A percentile compares a stretch with the other conserved stretches of the same genome.
These are phyloP conservation scores for Anaspis maculata DNA, from an alignment of 2,888 invertebrate species.

Conservation along the genomic window DNA sequence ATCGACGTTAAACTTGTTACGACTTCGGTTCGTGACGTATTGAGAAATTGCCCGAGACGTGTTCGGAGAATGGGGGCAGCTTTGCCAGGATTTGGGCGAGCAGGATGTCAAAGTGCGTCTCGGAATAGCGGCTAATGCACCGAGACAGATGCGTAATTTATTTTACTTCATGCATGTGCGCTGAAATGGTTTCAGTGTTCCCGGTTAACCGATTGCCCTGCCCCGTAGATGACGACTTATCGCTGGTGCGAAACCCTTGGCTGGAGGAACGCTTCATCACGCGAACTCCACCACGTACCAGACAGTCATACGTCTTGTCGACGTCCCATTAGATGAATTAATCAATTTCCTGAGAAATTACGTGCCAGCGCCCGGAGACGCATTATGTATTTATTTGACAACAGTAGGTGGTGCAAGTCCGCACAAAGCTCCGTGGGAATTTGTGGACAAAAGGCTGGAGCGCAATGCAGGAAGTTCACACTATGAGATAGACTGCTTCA, in stretches of 20 bases:
- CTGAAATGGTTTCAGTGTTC: slow-evolving; percentile 13
- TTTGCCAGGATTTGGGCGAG: slow-evolving; percentile 12
- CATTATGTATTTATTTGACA: too few species aligned
- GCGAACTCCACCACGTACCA: slow-evolving; percentile 1
- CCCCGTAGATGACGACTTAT: slow-evolving; percentile 13
- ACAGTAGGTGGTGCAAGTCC: too few species aligned
- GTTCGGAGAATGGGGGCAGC: too few species aligned
- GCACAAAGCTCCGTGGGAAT: too few species aligned
- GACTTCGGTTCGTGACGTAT: too few species aligned
- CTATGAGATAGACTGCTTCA: too few species aligned
- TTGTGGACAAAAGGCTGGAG: too few species aligned
- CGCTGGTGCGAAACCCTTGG: slow-evolving; percentile 6
- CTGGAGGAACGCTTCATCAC: slow-evolving; percentile 8
- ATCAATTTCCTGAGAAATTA: too few species aligned
- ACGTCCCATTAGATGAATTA: slow-evolving; percentile 4
- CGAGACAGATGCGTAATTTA: slow-evolving; percentile 13
- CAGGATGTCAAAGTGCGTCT: slow-evolving; percentile 11
- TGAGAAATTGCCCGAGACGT: too few species aligned
- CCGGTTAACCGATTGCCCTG: slow-evolving; percentile 10
- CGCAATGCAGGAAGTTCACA: too few species aligned
- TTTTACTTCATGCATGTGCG: slow-evolving; percentile 11
- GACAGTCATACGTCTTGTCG: slow-evolving; percentile 6
- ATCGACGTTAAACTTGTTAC: too few species aligned
- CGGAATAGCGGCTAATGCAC: slow-evolving; percentile 12
- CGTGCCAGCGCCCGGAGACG: too few species aligned